Conservation (phyloP, 2,113 vertebrate genomes). For the Gasterosteus aculeatus region DNA sequence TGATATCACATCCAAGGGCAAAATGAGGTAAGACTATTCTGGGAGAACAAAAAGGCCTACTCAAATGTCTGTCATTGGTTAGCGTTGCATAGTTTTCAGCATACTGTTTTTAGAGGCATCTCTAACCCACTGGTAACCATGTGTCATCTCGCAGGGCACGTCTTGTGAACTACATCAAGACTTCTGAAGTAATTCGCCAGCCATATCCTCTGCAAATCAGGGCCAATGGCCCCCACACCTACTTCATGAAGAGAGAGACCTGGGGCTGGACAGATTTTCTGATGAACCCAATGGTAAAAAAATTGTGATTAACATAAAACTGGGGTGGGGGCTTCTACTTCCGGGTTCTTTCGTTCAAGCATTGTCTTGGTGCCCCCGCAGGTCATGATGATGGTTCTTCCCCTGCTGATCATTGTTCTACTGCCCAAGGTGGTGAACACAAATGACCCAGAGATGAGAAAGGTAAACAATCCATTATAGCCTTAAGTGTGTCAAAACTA, state of each 20-base stretch:
- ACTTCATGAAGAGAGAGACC: constrained; percentile 97
- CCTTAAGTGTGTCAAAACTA: neutral
- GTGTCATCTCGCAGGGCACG: constrained; percentile 85
- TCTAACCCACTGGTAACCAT: neutral
- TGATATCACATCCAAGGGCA: constrained; percentile 99
- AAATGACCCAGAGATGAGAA: constrained; percentile 98
- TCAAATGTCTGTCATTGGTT: neutral
- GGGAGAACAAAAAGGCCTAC: neutral
- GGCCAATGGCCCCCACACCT: constrained; percentile 89
- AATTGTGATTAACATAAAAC: neutral
- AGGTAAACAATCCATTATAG: constrained; percentile 78
- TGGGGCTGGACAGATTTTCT: constrained; percentile 99
- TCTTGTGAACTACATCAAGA: constrained; percentile 96
- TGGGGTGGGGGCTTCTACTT: neutral
- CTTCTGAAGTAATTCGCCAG: constrained; percentile 93
- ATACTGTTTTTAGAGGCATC: neutral
- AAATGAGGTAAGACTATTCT: constrained; percentile 89
- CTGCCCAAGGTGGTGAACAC: constrained; percentile 98
- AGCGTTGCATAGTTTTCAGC: neutral
- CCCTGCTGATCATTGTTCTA: constrained; percentile 95
- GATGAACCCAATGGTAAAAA: constrained; percentile 98
- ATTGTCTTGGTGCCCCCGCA: constrained; percentile 57
- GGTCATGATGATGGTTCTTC: constrained; percentile 99
- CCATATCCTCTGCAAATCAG: constrained; percentile 95
- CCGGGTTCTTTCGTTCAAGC: neutral